These are phyloP conservation scores for Carposina sasakii DNA, from an alignment of 1,140 invertebrate species.

Conservation along the genomic window DNA sequence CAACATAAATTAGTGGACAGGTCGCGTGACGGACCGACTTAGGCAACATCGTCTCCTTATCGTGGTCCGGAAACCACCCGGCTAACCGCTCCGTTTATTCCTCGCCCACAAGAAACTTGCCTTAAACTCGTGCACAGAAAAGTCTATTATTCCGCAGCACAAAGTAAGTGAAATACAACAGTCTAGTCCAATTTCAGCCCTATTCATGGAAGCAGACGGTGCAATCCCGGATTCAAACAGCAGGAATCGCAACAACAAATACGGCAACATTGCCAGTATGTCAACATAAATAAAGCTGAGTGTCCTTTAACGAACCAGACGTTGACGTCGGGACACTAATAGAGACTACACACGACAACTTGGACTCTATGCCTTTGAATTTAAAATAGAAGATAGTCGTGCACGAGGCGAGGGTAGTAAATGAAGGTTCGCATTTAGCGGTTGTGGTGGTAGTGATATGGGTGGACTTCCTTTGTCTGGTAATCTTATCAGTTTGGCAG, in stretches of 20 bases:
- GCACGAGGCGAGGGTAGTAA: conserved; percentile 40
- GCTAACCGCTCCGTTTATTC: conserved; percentile 28
- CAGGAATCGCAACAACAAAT: conserved; percentile 39
- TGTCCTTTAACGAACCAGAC: conserved; percentile 69
- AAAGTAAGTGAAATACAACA: conserved; percentile 10
- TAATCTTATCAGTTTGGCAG: conserved; percentile 65
- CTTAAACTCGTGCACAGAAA: conserved; percentile 35
- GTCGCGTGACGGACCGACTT: conserved; percentile 63
- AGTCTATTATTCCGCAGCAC: conserved; percentile 36
- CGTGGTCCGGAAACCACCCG: conserved; percentile 55
- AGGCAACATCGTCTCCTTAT: conserved; percentile 65
- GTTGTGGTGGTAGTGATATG: conserved; percentile 63
- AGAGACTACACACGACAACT: conserved; percentile 30
- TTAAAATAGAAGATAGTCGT: conserved; percentile 39
- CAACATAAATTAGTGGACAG: conserved; percentile 65
- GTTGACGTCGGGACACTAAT: conserved; percentile 61
- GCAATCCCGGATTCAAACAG: conserved; percentile 24
- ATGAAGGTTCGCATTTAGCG: conserved; percentile 64
- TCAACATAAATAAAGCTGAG: conserved; percentile 69
- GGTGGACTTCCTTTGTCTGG: conserved; percentile 69
- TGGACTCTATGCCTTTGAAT: conserved; percentile 36
- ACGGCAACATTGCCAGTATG: conserved; percentile 64
- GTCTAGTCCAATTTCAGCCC: conserved; percentile 33
- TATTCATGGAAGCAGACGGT: conserved; percentile 40
- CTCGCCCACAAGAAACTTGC: conserved; percentile 33